These are phyloP conservation scores for Molossus molossus DNA, from an alignment of 2,797 vertebrate species.

Conservation along the genomic window DNA sequence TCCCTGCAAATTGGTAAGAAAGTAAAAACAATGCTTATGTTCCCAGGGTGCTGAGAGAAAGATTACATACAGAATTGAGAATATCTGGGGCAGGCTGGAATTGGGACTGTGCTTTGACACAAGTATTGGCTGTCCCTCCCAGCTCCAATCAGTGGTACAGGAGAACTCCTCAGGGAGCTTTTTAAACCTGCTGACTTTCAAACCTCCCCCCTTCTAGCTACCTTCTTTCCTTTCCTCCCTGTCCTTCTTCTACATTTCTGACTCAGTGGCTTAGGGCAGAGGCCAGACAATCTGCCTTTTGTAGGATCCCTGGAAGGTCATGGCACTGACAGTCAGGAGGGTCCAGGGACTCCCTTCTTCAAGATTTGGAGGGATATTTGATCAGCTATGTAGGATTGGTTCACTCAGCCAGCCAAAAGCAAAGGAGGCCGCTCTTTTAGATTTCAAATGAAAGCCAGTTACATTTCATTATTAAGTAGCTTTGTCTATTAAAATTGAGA, in stretches of 20 bases:
- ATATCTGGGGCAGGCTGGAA: not conserved
- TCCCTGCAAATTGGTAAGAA: constrained; percentile 8
- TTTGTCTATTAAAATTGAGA: not conserved
- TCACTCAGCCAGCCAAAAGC: not conserved
- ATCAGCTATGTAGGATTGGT: not conserved
- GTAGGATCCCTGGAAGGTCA: not conserved
- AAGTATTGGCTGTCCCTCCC: not conserved
- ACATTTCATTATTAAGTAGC: not conserved
- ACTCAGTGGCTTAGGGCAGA: constrained; percentile 1
- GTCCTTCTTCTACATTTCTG: not conserved
- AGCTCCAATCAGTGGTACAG: not conserved
- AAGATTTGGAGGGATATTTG: not conserved
- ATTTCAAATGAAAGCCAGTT: constrained; percentile 46
- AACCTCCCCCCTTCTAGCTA: not conserved
- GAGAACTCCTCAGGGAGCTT: not conserved
- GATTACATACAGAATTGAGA: not conserved
- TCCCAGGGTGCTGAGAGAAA: not conserved
- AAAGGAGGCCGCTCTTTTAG: not conserved
- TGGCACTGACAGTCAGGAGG: not conserved
- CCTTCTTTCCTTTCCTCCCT: not conserved
- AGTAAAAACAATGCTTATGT: not conserved
- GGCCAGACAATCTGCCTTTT: not conserved
- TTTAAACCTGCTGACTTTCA: not conserved
- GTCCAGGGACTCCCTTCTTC: not conserved
- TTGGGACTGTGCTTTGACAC: not conserved